A percentile compares a stretch with the other conserved stretches of the same genome.
phyloP scores from a whole-genome alignment of 1,140 invertebrate species.

The Lordiphosa collinella region DNA sequence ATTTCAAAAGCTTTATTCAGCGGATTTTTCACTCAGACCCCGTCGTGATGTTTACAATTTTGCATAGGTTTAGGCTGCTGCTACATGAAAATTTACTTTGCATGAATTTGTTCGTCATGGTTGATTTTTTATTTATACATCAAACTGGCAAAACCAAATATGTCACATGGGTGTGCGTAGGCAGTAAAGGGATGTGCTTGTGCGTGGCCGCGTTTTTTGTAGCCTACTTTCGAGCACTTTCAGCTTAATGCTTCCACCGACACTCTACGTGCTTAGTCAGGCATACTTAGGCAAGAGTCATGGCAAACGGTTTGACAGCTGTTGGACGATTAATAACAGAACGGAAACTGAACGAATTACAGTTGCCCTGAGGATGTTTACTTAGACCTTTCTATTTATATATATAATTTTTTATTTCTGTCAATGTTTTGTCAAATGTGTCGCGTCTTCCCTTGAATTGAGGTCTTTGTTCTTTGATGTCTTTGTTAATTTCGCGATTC shows the following conservation, averaged over 20 bases:
- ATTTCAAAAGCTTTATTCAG: constrained; percentile 26
- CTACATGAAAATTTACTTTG: constrained; percentile 72
- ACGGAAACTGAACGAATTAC: background rate
- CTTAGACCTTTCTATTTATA: too few species aligned
- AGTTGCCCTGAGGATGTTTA: too few species aligned
- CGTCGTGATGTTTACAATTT: constrained; percentile 7
- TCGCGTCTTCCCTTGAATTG: too few species aligned
- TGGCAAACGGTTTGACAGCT: constrained; percentile 1
- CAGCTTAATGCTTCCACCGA: constrained; percentile 10
- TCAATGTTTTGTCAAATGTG: too few species aligned
- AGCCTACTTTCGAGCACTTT: constrained; percentile 30
- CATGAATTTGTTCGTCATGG: constrained; percentile 62
- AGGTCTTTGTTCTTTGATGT: too few species aligned
- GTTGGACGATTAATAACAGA: constrained; percentile 1
- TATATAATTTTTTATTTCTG: too few species aligned
- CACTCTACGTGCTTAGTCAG: background rate
- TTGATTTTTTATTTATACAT: constrained; percentile 75
- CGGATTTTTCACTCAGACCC: constrained; percentile 5
- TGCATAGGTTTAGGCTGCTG: constrained; percentile 33
- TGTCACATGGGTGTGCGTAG: constrained; percentile 66
- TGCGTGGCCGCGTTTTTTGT: constrained; percentile 5
- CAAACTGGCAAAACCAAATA: constrained; percentile 61
- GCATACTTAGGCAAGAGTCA: background rate
- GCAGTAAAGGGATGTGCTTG: constrained; percentile 26
- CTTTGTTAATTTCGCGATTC: too few species aligned